phyloP scores from a whole-genome alignment of 64 coral and sea anemone genomes.

The Pocillopora damicornis region DNA sequence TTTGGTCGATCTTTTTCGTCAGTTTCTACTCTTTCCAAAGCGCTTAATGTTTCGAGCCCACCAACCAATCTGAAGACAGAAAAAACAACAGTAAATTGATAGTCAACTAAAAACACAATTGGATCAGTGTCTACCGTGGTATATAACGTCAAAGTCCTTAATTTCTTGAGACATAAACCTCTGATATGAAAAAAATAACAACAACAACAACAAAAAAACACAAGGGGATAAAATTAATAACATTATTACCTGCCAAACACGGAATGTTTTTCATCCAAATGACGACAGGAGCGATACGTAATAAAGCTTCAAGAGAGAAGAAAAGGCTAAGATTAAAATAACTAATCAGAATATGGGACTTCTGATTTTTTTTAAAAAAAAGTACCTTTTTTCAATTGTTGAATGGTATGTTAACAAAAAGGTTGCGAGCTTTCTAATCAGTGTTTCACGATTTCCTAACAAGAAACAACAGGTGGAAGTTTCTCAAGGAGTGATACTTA shows the following conservation, averaged over 20 bases:
- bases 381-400: too few species aligned
- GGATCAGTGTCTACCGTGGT: too few species aligned
- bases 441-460: neutral
- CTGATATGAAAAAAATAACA: too few species aligned
- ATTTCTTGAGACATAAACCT: too few species aligned
- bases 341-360: too few species aligned
- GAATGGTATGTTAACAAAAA: too few species aligned
- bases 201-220: neutral
- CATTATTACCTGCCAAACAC: slow-evolving; percentile 73
- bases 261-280: slow-evolving; percentile 78
- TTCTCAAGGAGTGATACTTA: neutral
- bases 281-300: slow-evolving; percentile 80
- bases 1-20: slow-evolving; percentile 98
- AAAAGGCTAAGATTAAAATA: neutral
- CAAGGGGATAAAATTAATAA: neutral
- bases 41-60: slow-evolving; percentile 79
- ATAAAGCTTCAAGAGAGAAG: slow-evolving; percentile 67
- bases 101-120: neutral
- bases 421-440: neutral
- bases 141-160: too few species aligned
- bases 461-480: neutral
- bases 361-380: too few species aligned
- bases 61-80: slow-evolving; percentile 78
- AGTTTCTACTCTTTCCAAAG: slow-evolving; percentile 83
- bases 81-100: neutral